phyloP scores from a whole-genome alignment of 2,113 vertebrate species.

The Orcinus orca region DNA sequence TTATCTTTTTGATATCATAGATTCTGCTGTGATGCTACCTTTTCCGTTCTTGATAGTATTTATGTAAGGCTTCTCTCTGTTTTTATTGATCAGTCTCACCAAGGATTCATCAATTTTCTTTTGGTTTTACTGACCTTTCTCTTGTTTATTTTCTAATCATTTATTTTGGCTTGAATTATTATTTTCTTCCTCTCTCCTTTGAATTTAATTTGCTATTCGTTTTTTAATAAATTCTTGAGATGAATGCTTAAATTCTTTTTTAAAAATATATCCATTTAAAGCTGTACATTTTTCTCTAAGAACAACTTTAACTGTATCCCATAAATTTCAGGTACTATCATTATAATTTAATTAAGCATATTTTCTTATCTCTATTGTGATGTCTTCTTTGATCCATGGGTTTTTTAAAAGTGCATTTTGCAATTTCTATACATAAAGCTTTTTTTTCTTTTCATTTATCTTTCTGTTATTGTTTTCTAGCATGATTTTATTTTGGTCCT shows the following conservation, averaged over 20 bases:
- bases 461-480: background rate
- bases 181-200: background rate
- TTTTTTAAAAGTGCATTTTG: background rate
- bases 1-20: background rate
- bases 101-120: background rate
- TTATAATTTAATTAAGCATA: background rate
- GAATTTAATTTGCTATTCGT: background rate
- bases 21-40: background rate
- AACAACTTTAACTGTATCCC: background rate
- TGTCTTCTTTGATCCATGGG: background rate
- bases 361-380: background rate
- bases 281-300: background rate
- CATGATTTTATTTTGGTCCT: background rate
- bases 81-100: background rate
- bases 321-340: background rate
- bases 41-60: background rate
- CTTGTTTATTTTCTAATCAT: background rate
- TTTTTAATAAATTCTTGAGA: background rate
- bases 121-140: background rate
- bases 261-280: background rate
- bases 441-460: background rate
- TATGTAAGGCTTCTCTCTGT: background rate
- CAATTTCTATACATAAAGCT: background rate
- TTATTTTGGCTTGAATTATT: background rate
- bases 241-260: background rate